Conservation (phyloP, 2,113 vertebrate species). For the Anthoscopus minutus region DNA sequence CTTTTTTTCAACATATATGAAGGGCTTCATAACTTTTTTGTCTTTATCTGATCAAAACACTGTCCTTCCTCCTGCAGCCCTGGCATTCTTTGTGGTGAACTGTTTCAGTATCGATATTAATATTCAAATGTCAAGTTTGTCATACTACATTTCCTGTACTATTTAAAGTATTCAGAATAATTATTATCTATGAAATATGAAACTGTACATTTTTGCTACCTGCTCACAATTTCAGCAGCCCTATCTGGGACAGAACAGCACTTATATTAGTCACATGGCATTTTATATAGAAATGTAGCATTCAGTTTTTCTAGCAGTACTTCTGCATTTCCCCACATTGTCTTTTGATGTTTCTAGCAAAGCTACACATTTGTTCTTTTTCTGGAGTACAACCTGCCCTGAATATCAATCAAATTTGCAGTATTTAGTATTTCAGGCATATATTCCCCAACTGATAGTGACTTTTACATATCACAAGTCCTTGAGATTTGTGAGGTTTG, state of each 20-base stretch:
- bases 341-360: conserved; percentile 14
- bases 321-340: conserved; percentile 6
- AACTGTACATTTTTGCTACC: conserved; percentile 57
- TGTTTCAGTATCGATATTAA: conserved; percentile 75
- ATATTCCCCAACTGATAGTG: neutral
- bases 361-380: conserved; percentile 5
- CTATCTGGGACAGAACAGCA: conserved; percentile 35
- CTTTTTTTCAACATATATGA: neutral
- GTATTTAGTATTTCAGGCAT: neutral
- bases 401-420: neutral
- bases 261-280: neutral
- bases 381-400: neutral
- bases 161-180: conserved; percentile 66
- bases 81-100: conserved; percentile 68
- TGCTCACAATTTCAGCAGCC: conserved; percentile 47
- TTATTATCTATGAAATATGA: conserved; percentile 65
- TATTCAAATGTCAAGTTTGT: conserved; percentile 74
- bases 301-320: neutral
- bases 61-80: conserved; percentile 33
- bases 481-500: neutral
- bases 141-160: conserved; percentile 71
- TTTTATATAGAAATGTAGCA: neutral
- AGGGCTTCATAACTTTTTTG: conserved; percentile 21
- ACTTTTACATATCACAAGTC: neutral
- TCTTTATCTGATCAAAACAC: conserved; percentile 44